Conservation (phyloP, 1,140 invertebrate species). For the Caenorhabditis latens region DNA sequence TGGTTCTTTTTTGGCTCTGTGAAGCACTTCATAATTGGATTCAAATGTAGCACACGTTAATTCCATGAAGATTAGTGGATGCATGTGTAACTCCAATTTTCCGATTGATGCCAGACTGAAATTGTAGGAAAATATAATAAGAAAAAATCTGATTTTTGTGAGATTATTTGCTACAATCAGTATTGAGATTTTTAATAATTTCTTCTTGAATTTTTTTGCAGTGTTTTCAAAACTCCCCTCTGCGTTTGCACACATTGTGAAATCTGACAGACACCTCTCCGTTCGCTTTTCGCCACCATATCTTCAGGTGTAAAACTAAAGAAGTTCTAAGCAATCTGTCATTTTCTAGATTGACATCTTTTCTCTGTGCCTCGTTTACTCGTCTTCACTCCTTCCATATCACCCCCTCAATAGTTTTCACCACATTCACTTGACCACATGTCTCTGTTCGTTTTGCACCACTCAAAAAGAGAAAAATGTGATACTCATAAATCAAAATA, state of each 20-base stretch:
- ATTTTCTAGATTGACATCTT: conserved; percentile 17
- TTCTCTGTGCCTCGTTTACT: not conserved
- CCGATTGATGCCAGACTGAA: not conserved
- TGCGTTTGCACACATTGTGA: not conserved
- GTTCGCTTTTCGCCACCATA: conserved; percentile 13
- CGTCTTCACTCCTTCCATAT: not conserved
- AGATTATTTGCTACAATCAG: too few relatives aligned
- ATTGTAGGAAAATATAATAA: too few relatives aligned
- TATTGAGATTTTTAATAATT: too few relatives aligned
- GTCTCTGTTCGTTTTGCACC: not conserved
- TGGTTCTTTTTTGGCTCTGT: not conserved
- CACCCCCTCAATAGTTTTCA: conserved; percentile 16
- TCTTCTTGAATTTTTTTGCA: too few relatives aligned
- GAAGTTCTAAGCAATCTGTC: conserved; percentile 47
- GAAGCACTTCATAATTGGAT: not conserved
- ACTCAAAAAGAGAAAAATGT: not conserved
- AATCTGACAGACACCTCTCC: not conserved
- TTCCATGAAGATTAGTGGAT: not conserved
- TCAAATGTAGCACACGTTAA: not conserved
- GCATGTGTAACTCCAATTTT: not conserved
- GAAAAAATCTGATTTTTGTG: too few relatives aligned
- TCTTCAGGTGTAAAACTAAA: conserved; percentile 26
- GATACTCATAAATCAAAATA: not conserved
- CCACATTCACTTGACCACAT: conserved; percentile 18
- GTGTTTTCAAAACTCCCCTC: not conserved